Evolutionary conservation across 2,797 vertebrate species (phyloP).

Genomic region (Gouania willdenowi): DNA sequence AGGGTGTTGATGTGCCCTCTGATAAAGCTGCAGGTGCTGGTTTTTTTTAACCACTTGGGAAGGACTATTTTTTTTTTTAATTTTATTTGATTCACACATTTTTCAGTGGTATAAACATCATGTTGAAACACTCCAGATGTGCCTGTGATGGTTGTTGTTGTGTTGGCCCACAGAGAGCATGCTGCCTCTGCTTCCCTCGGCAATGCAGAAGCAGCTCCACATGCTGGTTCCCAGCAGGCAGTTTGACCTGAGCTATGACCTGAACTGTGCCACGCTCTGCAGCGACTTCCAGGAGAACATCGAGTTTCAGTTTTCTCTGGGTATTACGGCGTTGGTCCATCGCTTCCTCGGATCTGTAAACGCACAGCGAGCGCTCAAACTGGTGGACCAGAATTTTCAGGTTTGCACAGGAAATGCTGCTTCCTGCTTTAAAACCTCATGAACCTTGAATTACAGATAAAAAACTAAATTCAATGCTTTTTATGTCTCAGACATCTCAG

Average conservation of each 20-base stretch:
- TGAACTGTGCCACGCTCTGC: slow-evolving; percentile 91
- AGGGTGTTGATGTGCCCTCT: slow-evolving; percentile 38
- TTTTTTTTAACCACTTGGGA: too few relatives aligned
- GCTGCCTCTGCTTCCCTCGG: slow-evolving; percentile 87
- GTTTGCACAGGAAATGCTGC: slow-evolving; percentile 43
- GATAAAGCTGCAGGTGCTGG: slow-evolving; percentile 22
- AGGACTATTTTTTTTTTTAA: background rate
- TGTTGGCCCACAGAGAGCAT: slow-evolving; percentile 79
- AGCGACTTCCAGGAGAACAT: slow-evolving; percentile 96
- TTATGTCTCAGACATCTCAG: slow-evolving; percentile 44
- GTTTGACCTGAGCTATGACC: slow-evolving; percentile 95
- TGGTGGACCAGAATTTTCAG: slow-evolving; percentile 85
- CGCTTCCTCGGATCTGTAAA: slow-evolving; percentile 89
- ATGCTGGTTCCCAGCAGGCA: slow-evolving; percentile 85
- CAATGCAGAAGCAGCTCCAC: slow-evolving; percentile 81
- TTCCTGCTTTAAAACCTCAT: too few relatives aligned
- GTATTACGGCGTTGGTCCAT: slow-evolving; percentile 86
- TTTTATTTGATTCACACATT: background rate
- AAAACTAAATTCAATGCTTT: too few relatives aligned
- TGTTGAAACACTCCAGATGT: background rate
- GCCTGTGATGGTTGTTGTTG: background rate
- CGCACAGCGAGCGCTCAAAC: slow-evolving; percentile 80
- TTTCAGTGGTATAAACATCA: background rate
- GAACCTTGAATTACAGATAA: background rate
- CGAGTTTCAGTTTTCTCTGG: slow-evolving; percentile 91